phyloP scores from a whole-genome alignment of 2,797 vertebrate genomes.

The Crenuchus spilurus region DNA sequence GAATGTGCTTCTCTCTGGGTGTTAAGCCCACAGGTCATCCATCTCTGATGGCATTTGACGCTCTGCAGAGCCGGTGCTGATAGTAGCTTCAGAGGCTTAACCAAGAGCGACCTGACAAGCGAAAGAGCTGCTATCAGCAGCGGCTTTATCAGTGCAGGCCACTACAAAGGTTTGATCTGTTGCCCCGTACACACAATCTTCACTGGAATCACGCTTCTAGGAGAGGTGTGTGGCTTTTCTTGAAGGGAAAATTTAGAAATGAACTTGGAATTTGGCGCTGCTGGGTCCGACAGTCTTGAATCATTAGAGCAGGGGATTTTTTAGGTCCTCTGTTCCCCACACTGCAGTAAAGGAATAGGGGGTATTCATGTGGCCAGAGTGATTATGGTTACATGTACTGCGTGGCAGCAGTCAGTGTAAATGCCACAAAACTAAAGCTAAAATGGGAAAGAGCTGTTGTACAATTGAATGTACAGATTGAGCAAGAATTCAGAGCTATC shows the following conservation, averaged over 20 bases:
- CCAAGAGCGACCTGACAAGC: slow-evolving; percentile 66
- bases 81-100: slow-evolving; percentile 67
- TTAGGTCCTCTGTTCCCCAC: too few relatives aligned
- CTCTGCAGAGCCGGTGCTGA: slow-evolving; percentile 68
- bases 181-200: slow-evolving; percentile 33
- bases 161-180: slow-evolving; percentile 71
- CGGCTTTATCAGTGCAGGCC: slow-evolving; percentile 65
- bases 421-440: too few relatives aligned
- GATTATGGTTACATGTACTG: too few relatives aligned
- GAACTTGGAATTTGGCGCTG: neutral
- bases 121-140: slow-evolving; percentile 72
- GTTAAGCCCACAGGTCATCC: slow-evolving; percentile 39
- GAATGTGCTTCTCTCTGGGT: slow-evolving; percentile 42
- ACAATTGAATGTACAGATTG: too few relatives aligned
- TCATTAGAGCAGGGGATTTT: neutral
- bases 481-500: too few relatives aligned
- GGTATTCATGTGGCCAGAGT: too few relatives aligned
- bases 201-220: slow-evolving; percentile 33
- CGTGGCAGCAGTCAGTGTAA: too few relatives aligned
- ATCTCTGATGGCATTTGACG: slow-evolving; percentile 66
- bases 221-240: slow-evolving; percentile 6
- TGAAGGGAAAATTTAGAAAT: slow-evolving; percentile 2
- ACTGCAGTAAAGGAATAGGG: too few relatives aligned
- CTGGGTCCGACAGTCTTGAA: neutral
- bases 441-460: too few relatives aligned